These are phyloP conservation scores for Limosa lapponica DNA, from an alignment of 2,797 vertebrate genomes.

Conservation along the genomic window DNA sequence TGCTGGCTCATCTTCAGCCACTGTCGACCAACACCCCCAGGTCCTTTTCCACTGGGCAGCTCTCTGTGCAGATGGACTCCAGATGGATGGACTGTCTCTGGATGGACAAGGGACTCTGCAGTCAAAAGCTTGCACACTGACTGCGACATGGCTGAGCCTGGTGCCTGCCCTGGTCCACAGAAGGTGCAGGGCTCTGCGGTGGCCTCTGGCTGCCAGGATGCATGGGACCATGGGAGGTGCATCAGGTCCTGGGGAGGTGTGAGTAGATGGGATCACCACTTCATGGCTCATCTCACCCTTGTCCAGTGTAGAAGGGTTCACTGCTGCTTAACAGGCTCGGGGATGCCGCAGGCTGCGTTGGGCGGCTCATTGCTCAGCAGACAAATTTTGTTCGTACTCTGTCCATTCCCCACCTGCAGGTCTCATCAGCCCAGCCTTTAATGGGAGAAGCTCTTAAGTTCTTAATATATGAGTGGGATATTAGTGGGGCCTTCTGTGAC, in stretches of 20 bases:
- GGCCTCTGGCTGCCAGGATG: not conserved
- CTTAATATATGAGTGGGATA: too few species aligned
- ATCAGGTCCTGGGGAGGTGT: accelerated
- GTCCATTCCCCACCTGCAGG: not conserved
- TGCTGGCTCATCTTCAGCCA: not conserved
- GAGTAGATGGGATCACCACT: not conserved
- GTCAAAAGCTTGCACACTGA: accelerated
- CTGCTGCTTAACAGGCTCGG: accelerated
- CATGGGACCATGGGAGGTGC: too few species aligned
- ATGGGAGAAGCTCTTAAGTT: not conserved
- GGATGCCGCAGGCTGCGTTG: not conserved
- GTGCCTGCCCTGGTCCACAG: not conserved
- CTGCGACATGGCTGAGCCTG: accelerated
- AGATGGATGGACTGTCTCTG: too few species aligned
- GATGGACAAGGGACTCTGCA: not conserved
- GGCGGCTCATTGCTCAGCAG: not conserved
- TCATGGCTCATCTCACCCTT: accelerated
- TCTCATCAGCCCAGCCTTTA: not conserved
- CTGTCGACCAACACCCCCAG: not conserved
- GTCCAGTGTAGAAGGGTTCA: not conserved
- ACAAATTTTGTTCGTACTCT: not conserved
- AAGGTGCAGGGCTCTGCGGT: not conserved
- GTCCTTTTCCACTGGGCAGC: not conserved
- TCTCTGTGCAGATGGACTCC: not conserved
- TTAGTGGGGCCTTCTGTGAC: accelerated